Percentiles rank a stretch among this genome's conserved stretches.
These are phyloP conservation scores for Pheosia tremula DNA, from an alignment of 2,888 invertebrate species.

Conservation along the genomic window DNA sequence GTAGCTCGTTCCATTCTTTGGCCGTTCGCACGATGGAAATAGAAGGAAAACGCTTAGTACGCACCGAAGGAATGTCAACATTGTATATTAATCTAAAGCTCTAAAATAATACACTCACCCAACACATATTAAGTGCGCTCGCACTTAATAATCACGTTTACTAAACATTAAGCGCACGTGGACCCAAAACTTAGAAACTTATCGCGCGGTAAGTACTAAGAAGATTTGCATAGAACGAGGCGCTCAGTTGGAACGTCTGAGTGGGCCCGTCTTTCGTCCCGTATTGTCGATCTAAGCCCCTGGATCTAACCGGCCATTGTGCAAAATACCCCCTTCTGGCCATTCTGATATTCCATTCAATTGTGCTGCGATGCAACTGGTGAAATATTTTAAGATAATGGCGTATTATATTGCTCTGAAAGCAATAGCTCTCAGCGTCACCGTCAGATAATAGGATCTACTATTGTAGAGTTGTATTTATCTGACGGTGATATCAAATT, in stretches of 20 bases:
- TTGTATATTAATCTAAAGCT: not conserved
- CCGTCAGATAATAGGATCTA: too few relatives aligned
- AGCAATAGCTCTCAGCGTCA: too few relatives aligned
- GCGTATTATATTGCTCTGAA: slow-evolving; percentile 10
- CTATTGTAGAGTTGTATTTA: not conserved
- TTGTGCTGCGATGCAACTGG: slow-evolving; percentile 27
- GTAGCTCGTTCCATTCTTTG: too few relatives aligned
- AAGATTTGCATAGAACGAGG: slow-evolving; percentile 37
- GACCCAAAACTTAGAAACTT: slow-evolving; percentile 29
- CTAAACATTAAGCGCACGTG: slow-evolving; percentile 31
- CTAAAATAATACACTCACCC: not conserved
- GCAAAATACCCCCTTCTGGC: slow-evolving; percentile 20
- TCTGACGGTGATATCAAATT: not conserved
- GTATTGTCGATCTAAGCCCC: slow-evolving; percentile 17
- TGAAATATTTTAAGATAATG: slow-evolving; percentile 32
- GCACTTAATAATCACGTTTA: slow-evolving; percentile 19
- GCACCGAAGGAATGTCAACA: too few relatives aligned
- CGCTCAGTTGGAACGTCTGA: slow-evolving; percentile 13
- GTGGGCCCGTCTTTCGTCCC: slow-evolving; percentile 9
- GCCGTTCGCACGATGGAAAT: too few relatives aligned
- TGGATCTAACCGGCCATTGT: slow-evolving; percentile 25
- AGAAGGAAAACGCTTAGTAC: too few relatives aligned
- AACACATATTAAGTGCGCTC: not conserved
- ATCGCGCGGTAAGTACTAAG: slow-evolving; percentile 37
- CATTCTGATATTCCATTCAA: slow-evolving; percentile 39